phyloP scores from a whole-genome alignment of 2,888 invertebrate genomes.

The Xestoiulus laeticollis region DNA sequence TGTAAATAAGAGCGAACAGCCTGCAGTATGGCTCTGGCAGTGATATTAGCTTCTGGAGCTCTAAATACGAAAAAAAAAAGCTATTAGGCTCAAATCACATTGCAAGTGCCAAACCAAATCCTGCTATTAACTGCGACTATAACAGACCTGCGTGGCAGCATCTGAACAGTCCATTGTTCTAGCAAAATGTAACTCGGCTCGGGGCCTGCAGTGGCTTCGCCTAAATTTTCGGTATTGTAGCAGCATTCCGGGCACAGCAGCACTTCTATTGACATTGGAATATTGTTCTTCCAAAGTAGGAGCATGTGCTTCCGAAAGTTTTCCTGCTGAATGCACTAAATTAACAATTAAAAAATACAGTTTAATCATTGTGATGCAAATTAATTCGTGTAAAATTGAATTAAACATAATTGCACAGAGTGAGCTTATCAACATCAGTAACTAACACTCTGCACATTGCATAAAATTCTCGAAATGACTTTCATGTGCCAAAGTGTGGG shows the following conservation, averaged over 20 bases:
- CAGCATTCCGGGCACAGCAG: conserved; percentile 78
- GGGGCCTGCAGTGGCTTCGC: conserved; percentile 61
- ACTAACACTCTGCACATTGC: background rate
- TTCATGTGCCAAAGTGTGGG: background rate
- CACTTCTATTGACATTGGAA: conserved; percentile 83
- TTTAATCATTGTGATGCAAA: too few relatives aligned
- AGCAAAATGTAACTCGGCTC: conserved; percentile 70
- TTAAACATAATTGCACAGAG: background rate
- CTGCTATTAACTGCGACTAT: background rate
- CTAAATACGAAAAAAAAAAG: conserved; percentile 54
- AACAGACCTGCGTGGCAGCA: conserved; percentile 70
- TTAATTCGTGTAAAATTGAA: background rate
- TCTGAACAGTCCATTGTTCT: conserved; percentile 83
- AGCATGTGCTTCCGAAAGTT: conserved; percentile 69
- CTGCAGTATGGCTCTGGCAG: conserved; percentile 78
- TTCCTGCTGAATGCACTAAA: conserved; percentile 70
- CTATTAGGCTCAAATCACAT: background rate
- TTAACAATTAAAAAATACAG: background rate
- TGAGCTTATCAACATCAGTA: background rate
- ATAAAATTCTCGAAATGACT: background rate
- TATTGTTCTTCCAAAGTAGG: conserved; percentile 75
- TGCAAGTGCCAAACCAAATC: background rate
- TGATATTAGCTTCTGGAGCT: conserved; percentile 59
- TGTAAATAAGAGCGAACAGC: conserved; percentile 94
- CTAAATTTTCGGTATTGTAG: conserved; percentile 65